phyloP scores from a whole-genome alignment of 2,113 vertebrate species.

The Tympanuchus pallidicinctus region DNA sequence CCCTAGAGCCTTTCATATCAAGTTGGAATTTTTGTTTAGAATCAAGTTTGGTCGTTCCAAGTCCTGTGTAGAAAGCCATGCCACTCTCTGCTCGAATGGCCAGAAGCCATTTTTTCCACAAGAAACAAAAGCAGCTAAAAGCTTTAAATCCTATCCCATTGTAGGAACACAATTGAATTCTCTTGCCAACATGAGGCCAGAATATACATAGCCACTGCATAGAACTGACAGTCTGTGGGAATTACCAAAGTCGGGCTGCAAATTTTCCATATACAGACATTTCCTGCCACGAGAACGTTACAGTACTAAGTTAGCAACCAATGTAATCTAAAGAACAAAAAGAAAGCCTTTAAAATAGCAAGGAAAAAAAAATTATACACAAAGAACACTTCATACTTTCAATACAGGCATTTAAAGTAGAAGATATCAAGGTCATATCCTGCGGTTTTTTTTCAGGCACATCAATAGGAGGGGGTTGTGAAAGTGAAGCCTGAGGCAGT shows the following conservation, averaged over 20 bases:
- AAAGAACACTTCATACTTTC: conserved; percentile 61
- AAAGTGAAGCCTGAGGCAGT: conserved; percentile 39
- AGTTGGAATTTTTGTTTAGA: conserved; percentile 12
- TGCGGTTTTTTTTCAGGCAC: conserved; percentile 40
- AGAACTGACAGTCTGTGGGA: conserved; percentile 70
- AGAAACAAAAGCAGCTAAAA: conserved; percentile 65
- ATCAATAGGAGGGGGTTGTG: conserved; percentile 8
- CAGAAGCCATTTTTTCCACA: conserved; percentile 69
- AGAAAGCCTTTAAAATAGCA: conserved; percentile 51
- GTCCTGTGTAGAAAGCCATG: conserved; percentile 35
- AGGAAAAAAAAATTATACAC: neutral
- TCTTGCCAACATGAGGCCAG: conserved; percentile 53
- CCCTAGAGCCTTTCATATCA: neutral
- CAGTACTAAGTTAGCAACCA: conserved; percentile 43
- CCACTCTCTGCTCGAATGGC: conserved; percentile 30
- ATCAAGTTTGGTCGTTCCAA: neutral
- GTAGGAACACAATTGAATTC: conserved; percentile 58
- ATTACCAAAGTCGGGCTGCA: conserved; percentile 71
- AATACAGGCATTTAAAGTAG: conserved; percentile 55
- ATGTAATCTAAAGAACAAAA: conserved; percentile 60
- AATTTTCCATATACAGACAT: conserved; percentile 62
- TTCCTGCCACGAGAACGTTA: conserved; percentile 41
- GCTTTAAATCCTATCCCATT: conserved; percentile 70
- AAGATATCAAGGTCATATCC: conserved; percentile 23
- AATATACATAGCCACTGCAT: conserved; percentile 58